A percentile compares a stretch with the other conserved stretches of the same genome.
Conservation (phyloP, 1,140 invertebrate species). For the Magallana gigas region DNA sequence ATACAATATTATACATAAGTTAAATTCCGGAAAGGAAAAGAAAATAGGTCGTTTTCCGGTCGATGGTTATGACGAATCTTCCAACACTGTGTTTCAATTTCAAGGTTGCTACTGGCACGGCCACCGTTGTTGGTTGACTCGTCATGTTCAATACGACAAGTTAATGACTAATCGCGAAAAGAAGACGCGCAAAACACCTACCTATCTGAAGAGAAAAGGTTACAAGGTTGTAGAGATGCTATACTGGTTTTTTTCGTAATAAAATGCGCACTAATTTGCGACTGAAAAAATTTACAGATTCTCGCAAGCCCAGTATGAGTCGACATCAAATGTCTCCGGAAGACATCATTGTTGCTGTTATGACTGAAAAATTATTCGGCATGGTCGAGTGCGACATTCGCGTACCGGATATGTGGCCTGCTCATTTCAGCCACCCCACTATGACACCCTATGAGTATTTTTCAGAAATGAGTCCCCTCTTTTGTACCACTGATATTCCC, state of each 20-base stretch:
- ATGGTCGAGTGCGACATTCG: conserved; percentile 53
- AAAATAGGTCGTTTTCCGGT: conserved; percentile 34
- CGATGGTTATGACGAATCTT: conserved; percentile 19
- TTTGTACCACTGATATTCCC: conserved; percentile 51
- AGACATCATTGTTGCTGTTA: conserved; percentile 45
- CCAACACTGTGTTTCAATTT: conserved; percentile 22
- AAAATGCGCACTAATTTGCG: not conserved
- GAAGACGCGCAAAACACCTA: conserved; percentile 6
- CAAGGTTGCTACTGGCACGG: conserved; percentile 37
- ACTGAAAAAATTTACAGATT: conserved; percentile 35
- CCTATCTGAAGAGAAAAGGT: not conserved
- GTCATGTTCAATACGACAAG: not conserved
- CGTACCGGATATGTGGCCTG: conserved; percentile 47
- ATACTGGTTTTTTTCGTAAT: not conserved
- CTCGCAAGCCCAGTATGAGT: not conserved
- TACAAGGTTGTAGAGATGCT: conserved; percentile 33
- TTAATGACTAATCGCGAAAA: not conserved
- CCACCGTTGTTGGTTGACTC: conserved; percentile 29
- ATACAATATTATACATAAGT: conserved; percentile 26
- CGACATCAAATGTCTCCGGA: conserved; percentile 8
- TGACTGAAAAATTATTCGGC: conserved; percentile 39
- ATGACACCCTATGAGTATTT: conserved; percentile 51
- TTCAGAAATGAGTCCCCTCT: conserved; percentile 52
- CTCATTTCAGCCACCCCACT: conserved; percentile 19
- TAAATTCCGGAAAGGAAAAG: conserved; percentile 42